Evolutionary conservation across 2,113 vertebrate species (phyloP).

Genomic region (human (Homo sapiens)): DNA sequence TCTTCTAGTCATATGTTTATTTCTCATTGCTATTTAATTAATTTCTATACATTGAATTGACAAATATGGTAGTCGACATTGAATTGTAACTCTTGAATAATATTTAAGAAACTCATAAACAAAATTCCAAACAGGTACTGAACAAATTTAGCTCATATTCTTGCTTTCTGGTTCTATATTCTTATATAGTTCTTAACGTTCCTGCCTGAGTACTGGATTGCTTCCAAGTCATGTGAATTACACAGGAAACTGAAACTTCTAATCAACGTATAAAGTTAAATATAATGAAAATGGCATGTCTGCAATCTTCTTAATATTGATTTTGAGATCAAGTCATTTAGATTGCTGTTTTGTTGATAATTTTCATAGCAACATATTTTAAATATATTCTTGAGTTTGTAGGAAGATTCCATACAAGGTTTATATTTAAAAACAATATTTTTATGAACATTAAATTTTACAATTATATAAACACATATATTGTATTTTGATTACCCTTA

Average conservation of each 20-base stretch:
- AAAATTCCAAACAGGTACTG: not conserved
- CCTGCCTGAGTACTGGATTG: not conserved
- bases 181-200: not conserved
- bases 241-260: not conserved
- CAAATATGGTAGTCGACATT: not conserved
- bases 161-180: not conserved
- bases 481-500: not conserved
- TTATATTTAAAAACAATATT: not conserved
- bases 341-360: not conserved
- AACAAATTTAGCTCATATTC: not conserved
- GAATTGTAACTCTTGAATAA: not conserved
- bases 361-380: not conserved
- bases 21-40: not conserved
- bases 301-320: not conserved
- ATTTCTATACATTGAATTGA: not conserved
- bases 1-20: not conserved
- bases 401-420: not conserved
- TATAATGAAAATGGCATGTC: not conserved
- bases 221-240: not conserved
- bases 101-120: not conserved
- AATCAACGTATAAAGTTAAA: not conserved
- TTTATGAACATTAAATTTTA: not conserved
- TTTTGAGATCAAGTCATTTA: not conserved
- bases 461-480: not conserved
- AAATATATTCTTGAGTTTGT: not conserved